Evolutionary conservation across 2,113 vertebrate genomes (phyloP), one percentile per base, ranked within the genome.

Genomic region (Urocynchramus pylzowi): DNA sequence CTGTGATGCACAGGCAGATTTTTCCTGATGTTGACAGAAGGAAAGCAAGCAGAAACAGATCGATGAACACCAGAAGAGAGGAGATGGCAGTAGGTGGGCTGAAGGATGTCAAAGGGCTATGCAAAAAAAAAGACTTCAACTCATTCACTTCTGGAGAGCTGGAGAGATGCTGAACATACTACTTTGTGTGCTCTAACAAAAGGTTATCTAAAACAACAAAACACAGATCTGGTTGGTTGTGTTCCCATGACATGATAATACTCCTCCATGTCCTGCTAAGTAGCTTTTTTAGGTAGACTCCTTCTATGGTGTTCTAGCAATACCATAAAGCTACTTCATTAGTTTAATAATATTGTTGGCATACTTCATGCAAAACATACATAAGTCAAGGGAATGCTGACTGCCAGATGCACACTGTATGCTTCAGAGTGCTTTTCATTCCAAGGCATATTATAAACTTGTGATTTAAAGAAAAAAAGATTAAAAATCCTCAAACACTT

Each of bases 1-100:
- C 49, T 0, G 0, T 35, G 45, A 79, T 2, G 9, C 3, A 3
- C 18, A 24, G 87, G 31, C 16, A 63, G 23, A 74, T 64, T 84
- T 87, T 89, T 91, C 35, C 77, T 92, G 64, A 22, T 17, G 6
- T 8, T 74, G 56, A 77, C 84, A 56, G 24, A 75, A 78, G 18
- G 42, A 61, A 84, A 74, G 31, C 0, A 7, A 93, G 24, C 21
- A 92, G 47, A 68, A 74, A 42, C 23, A 67, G 37, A 74, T 4
- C 10, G 1, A 26, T 65, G 37, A 78, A 77, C 28, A 61, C 7
- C 16, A 45, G 30, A 53, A 53, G 35, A 76, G 35, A 77, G 4
- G 20, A 84, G 42, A 64, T 13, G 14, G 60, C 35, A 78, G 60
- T 2, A 89, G 31, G 18, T 41, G 15, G 49, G 53, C 41, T 87